A percentile compares a stretch with the other conserved stretches of the same genome.
These are phyloP conservation scores for Varecia variegata DNA, from an alignment of 2,797 vertebrate species.

Conservation along the genomic window DNA sequence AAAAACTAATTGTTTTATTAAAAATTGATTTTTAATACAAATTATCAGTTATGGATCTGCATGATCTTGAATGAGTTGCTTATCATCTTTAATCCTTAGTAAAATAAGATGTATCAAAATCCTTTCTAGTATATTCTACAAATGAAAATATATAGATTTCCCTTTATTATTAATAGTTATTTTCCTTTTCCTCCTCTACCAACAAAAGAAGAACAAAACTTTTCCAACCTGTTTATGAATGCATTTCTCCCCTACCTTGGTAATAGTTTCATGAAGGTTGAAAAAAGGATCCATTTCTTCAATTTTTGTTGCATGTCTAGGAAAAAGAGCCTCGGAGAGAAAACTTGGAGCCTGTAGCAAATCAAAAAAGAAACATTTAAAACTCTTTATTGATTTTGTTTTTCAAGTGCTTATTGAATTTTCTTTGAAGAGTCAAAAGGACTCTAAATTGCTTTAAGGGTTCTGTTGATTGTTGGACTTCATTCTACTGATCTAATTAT, in stretches of 20 bases:
- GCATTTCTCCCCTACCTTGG: conserved; percentile 88
- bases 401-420: conserved; percentile 70
- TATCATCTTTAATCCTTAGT: neutral
- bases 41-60: neutral
- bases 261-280: conserved; percentile 91
- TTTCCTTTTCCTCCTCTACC: neutral
- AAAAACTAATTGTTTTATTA: neutral
- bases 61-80: neutral
- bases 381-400: conserved; percentile 72
- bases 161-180: neutral
- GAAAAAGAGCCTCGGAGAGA: conserved; percentile 91
- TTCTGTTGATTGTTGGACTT: conserved; percentile 54
- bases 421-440: conserved; percentile 73
- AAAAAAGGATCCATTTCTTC: conserved; percentile 90
- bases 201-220: neutral
- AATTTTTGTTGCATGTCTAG: conserved; percentile 78
- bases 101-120: neutral
- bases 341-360: conserved; percentile 88
- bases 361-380: conserved; percentile 70
- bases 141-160: neutral
- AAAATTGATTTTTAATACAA: neutral
- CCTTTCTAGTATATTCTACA: neutral
- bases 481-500: conserved; percentile 69
- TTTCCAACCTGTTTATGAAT: neutral
- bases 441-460: conserved; percentile 66